Base-by-base conservation (phyloP, 2,113 vertebrate genomes). In the Pterocles orientalis region DNA sequence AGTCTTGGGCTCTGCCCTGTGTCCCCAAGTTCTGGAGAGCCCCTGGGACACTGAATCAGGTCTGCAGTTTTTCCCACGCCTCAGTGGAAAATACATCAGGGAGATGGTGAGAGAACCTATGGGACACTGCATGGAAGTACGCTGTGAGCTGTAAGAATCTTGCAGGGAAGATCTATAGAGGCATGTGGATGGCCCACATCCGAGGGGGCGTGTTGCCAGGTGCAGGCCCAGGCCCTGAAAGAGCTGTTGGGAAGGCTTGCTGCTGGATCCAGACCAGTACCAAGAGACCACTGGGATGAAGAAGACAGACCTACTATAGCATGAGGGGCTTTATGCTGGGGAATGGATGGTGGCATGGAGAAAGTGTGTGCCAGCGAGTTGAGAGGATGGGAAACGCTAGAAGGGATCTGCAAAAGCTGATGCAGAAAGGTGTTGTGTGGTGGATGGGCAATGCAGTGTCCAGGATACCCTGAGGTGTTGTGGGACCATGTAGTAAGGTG, bases 401-500 rank as follows among this genome's bases (percentile, higher is more conserved):
- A 58, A 72, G 13, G 20, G 26, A 73, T 57, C 36, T 82, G 39
- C 31, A 78, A 69, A 84, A 86, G 17, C 60, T 69, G 60, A 16
- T 3, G 43, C n/a, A 45, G 53, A 43, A 73, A 14, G 26, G 5
- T 34, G 23, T 12, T 0, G 0, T n/a, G 36, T 29, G 26, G 10
- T 3, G 8, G 20, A 14, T 39, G 43, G n/a, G 43, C 50, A 82
- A 48, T 16, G 31, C 66, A 45, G 66, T 51, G 36, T 58, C 58
- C 3, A 3, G 56, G 36, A 77, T 43, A 45, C 23, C 11, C 20
- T 41, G 18, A 60, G 53, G 18, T 1, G 9, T 47, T 29, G 33
- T 47, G 36, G 69, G 43, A 47, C 51, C 14, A 3, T 33, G 53
- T 13, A 23, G 50, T 43, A 48, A 39, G 50, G 58, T 41, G 31